Base-by-base conservation (phyloP, 2,888 invertebrate genomes). In the Synanthedon formicaeformis region DNA sequence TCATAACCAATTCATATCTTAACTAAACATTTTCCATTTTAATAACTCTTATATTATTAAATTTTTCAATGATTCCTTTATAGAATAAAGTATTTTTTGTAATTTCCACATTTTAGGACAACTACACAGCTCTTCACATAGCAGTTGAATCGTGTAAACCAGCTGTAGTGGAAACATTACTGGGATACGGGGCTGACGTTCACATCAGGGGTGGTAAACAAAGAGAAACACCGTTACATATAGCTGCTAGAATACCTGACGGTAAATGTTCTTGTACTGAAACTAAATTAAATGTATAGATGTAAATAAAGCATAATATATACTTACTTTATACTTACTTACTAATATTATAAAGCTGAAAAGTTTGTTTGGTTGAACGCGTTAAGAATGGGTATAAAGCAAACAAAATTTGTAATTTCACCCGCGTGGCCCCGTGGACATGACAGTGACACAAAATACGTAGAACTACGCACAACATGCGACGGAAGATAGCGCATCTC, bases 171-270 rank as follows among this genome's bases (percentile, higher is more conserved):
- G 98, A 99, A 83, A 96, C 97, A 0, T 88, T 99, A 53, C 86
- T 99, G 3, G 99, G 99, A 0, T 97, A 95, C 72, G 99, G 99
- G 16, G 99, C 99, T 2, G 96, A 98, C 73, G 98, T 99, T 2
- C 98, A 99, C 79, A 94, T 98, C 23, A 91, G 96, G 71, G 96
- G 96, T 40, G 96, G 96, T 0, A 92, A 92, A 68, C 90, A 94
- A 57, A 91, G 94, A 50, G 99, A 99, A 81, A 99, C 99, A 0
- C 97, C 99, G 0, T 88, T 99, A 41, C 99, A 99, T 73, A 97
- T 99, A 57, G 98, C 98, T n/a, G 96, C 98, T 0, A 89, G 97
- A 59, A 96, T 97, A 55, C 93, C 93, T 65, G 97, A 86, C 54
- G 87, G 87, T 86, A 64, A 56, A 67, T 49, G 13, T 14, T 34